Evolutionary conservation across 2,888 invertebrate genomes (phyloP), one percentile per base, ranked within the genome.

Genomic region (Trichopoda pennipes): DNA sequence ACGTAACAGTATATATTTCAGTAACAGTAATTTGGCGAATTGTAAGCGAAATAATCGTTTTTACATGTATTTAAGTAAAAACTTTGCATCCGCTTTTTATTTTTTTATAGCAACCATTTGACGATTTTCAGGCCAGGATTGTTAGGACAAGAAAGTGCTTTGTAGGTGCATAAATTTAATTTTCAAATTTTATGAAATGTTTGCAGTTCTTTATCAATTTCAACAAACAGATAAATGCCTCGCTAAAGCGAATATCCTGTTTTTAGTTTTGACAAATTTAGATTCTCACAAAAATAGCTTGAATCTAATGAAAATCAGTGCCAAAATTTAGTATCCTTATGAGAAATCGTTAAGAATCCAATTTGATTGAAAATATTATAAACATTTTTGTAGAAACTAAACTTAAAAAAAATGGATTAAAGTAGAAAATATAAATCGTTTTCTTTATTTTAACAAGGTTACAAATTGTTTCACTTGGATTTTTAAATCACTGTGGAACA

Each of bases 161-260:
- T 85, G 17, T 83, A 79, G 76, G 80, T 83, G 84, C 84, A 21
- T 19, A 51, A 14, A 19, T 0, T 19, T 12, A 23, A 28, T 61
- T 55, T 35, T 0, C 10, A 12, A n/a, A 49, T 3, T 28, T 47
- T 14, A 42, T 55, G 9, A 58, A 49, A 1, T 53, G n/a, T n/a
- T 16, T 16, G 7, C n/a, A n/a, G 10, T 21, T 16, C 12, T 8
- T 19, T 14, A 58, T 19, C 6, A 49, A 38, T 38, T 63, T 16
- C 35, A 23, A 28, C 63, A 72, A 72, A 90, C 90, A 90, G 90
- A 88, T 89, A 90, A 90, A 90, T 90, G 89, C 90, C 90, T 90
- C 90, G 90, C 88, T 78, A 87, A 87, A 84, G 90, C 90, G 89
- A 90, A 87, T 89, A 90, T 90, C 90, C 79, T 85, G 35, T 73